A percentile compares a stretch with the other conserved stretches of the same genome.
Evolutionary conservation across 2,888 invertebrate genomes (phyloP).

Genomic region (Rapana venosa): DNA sequence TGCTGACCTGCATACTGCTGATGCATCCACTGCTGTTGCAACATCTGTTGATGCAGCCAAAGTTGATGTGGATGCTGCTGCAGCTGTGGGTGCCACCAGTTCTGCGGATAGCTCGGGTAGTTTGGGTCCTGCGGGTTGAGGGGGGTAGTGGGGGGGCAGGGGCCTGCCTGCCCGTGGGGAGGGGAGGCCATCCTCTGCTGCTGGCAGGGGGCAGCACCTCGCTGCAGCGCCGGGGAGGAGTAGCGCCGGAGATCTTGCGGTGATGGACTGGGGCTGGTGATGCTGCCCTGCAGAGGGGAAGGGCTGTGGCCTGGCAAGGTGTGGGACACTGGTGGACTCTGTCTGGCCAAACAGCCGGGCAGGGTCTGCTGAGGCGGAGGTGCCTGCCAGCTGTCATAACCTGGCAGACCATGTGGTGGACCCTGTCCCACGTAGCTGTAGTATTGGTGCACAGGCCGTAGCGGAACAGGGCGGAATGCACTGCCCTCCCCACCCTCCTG

Average conservation of each 20-base stretch:
- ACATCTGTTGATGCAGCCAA: background rate
- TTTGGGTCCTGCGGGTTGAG: background rate
- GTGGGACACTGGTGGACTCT: background rate
- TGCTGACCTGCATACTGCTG: background rate
- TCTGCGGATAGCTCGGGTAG: background rate
- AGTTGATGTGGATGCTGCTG: too few relatives aligned
- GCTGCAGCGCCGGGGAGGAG: too few relatives aligned
- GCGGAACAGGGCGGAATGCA: constrained; percentile 16
- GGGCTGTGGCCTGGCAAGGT: too few relatives aligned
- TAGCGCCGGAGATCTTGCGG: background rate
- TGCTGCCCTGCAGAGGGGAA: background rate
- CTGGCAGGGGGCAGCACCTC: background rate
- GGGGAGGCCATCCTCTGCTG: background rate
- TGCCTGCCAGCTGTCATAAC: background rate
- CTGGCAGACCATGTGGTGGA: background rate
- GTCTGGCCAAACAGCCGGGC: background rate
- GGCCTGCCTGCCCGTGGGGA: too few relatives aligned
- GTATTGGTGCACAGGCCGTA: background rate
- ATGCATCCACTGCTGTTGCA: background rate
- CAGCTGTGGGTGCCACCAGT: background rate
- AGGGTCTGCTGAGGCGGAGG: background rate
- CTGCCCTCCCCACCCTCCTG: background rate
- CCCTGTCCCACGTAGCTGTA: background rate
- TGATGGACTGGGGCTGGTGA: background rate
- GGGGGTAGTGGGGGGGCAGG: too few relatives aligned